A percentile compares a stretch with the other conserved stretches of the same genome.
Conservation (phyloP, 2,888 invertebrate genomes). For the Pantelozetes paolii region DNA sequence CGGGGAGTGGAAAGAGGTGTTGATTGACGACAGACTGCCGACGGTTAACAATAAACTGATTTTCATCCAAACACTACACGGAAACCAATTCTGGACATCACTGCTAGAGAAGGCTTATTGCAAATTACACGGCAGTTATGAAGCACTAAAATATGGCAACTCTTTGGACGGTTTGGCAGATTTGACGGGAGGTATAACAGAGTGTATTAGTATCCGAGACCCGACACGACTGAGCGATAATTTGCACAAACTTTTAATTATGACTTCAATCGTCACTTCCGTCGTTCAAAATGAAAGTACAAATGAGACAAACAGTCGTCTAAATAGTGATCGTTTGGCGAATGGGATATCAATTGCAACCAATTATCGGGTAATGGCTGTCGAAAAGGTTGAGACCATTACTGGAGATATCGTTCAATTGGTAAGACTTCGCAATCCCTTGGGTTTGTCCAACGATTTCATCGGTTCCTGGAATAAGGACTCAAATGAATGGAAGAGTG, state of each 20-base stretch:
- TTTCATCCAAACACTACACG: slow-evolving; percentile 73
- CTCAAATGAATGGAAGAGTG: slow-evolving; percentile 70
- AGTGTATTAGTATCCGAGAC: slow-evolving; percentile 56
- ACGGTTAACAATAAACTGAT: slow-evolving; percentile 80
- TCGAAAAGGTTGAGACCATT: slow-evolving; percentile 45
- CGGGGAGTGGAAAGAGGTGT: slow-evolving; percentile 83
- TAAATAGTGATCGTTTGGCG: not conserved
- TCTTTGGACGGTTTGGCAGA: slow-evolving; percentile 61
- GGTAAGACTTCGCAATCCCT: slow-evolving; percentile 67
- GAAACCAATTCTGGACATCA: slow-evolving; percentile 82
- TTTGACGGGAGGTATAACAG: slow-evolving; percentile 67
- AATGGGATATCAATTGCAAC: slow-evolving; percentile 23
- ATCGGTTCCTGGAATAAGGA: slow-evolving; percentile 61
- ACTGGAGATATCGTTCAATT: slow-evolving; percentile 51
- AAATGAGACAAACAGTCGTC: slow-evolving; percentile 12
- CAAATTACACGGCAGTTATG: slow-evolving; percentile 86
- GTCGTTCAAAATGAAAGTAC: slow-evolving; percentile 58
- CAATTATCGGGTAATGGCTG: slow-evolving; percentile 65
- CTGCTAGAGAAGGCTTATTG: slow-evolving; percentile 87
- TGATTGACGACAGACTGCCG: slow-evolving; percentile 75
- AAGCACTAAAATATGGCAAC: slow-evolving; percentile 80
- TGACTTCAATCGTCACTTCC: slow-evolving; percentile 78
- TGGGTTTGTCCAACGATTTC: slow-evolving; percentile 60
- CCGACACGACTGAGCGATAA: slow-evolving; percentile 55
- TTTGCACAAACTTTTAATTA: slow-evolving; percentile 67